Evolutionary conservation across 92 coral and sea anemone genomes (phyloP).

Genomic region (Plumapathes pennacea): DNA sequence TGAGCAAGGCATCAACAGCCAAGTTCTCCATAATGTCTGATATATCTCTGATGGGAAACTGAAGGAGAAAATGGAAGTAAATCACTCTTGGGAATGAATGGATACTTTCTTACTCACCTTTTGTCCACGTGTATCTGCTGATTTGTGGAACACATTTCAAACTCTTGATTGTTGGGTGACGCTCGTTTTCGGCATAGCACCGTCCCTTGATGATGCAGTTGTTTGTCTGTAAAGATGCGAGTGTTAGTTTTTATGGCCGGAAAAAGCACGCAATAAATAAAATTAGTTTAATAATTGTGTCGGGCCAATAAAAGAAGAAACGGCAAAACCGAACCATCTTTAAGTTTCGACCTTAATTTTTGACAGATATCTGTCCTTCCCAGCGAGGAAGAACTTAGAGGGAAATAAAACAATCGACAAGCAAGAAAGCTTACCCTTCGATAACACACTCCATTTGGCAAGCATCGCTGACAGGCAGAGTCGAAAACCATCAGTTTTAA

Average conservation of each 20-base stretch:
- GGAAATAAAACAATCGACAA: too few relatives aligned
- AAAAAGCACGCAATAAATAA: too few relatives aligned
- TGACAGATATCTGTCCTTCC: too few relatives aligned
- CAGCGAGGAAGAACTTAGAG: too few relatives aligned
- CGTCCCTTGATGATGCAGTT: constrained; percentile 71
- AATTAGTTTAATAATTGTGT: too few relatives aligned
- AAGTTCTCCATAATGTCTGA: not conserved
- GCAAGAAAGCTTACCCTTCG: constrained; percentile 56
- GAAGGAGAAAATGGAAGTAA: not conserved
- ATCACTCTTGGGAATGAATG: too few relatives aligned
- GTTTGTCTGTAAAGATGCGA: constrained; percentile 63
- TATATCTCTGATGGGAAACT: not conserved
- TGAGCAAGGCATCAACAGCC: too few relatives aligned
- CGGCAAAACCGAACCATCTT: too few relatives aligned
- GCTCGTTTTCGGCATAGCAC: constrained; percentile 74
- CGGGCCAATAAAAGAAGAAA: too few relatives aligned
- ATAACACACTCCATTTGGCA: constrained; percentile 59
- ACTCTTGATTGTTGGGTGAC: constrained; percentile 57
- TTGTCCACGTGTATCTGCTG: constrained; percentile 63
- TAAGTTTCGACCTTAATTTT: too few relatives aligned
- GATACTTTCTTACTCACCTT: constrained; percentile 56
- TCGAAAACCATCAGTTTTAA: constrained; percentile 64
- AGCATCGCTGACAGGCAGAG: constrained; percentile 73
- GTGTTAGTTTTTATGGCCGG: too few relatives aligned
- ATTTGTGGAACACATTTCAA: constrained; percentile 72